phyloP scores from a whole-genome alignment of 2,113 vertebrate genomes.

The Rhineura floridana region DNA sequence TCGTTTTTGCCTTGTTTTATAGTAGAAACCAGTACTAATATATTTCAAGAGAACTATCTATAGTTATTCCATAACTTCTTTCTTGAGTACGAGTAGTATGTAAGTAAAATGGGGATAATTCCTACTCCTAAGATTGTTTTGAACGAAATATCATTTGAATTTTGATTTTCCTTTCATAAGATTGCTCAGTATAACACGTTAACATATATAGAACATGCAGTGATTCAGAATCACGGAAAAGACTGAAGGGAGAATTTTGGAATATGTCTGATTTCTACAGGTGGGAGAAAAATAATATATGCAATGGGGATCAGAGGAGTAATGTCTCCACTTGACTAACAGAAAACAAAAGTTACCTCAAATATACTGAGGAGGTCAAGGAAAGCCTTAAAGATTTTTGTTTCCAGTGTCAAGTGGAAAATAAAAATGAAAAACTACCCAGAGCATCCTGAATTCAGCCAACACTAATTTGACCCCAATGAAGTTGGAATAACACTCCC shows the following conservation, averaged over 20 bases:
- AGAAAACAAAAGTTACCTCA: slow-evolving; percentile 11
- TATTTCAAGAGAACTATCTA: not conserved
- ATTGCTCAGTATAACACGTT: not conserved
- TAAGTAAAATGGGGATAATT: not conserved
- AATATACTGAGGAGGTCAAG: not conserved
- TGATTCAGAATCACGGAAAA: not conserved
- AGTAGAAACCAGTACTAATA: not conserved
- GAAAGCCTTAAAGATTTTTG: not conserved
- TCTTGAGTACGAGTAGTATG: not conserved
- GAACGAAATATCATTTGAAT: not conserved
- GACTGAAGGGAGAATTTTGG: not conserved
- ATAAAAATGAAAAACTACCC: not conserved
- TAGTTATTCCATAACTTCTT: not conserved
- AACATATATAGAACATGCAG: not conserved
- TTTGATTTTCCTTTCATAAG: not conserved
- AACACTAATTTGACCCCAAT: slow-evolving; percentile 36
- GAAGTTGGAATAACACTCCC: slow-evolving; percentile 44
- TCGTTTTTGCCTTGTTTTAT: not conserved
- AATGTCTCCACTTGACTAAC: not conserved
- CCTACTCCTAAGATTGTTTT: not conserved
- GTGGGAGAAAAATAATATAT: not conserved
- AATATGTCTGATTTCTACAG: not conserved
- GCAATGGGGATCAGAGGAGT: not conserved
- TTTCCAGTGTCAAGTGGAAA: not conserved
- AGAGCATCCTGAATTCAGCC: not conserved